Base-by-base conservation (phyloP, 2,888 invertebrate genomes). In the Eretmocerus hayati region DNA sequence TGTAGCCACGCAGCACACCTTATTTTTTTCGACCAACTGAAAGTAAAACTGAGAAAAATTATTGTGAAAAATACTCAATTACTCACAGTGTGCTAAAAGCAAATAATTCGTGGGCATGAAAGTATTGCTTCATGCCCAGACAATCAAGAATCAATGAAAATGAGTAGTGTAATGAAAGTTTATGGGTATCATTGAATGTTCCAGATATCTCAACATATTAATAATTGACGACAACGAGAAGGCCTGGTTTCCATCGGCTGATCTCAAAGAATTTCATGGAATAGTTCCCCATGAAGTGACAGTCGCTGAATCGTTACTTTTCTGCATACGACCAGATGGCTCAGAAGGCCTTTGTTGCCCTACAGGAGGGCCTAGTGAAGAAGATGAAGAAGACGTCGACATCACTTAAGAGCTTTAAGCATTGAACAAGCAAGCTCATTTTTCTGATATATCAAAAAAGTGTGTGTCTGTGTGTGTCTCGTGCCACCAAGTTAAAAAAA, bases 231-330 rank as follows among this genome's bases (percentile, higher is more conserved):
- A 91, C 63, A 87, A 89, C 51, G 90, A 90, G 65, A 87, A 90
- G 57, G 90, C 91, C 5, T 92, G 92, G 92, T 93, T 92, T 69
- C 92, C 92, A 0, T 86, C 87, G 0, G 84, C 85, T 23, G 92
- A 92, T 63, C 76, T 93, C 2, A 84, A 86, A 56, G 91, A 92
- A 66, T 91, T 89, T 69, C 89, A 92, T 65, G 89, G 89, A 48
- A 87, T 93, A 56, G 84, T 89, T 62, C 87, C 90, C 2, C 86
- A 87, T 61, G 84, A 85, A 66, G 86, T 89, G 1, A 85, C 89
- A 1, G 74, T 82, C 2, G 77, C 85, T 8, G 90, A 91, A 71
- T 84, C 84, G 5, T 66, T 85, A 38, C 73, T 92, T 15, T 91
- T 92, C 74, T 90, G 91, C 67, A 90, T 89, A 60, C 79, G 84